Conservation (phyloP, 2,888 invertebrate genomes). For the Morinoia aosen region DNA sequence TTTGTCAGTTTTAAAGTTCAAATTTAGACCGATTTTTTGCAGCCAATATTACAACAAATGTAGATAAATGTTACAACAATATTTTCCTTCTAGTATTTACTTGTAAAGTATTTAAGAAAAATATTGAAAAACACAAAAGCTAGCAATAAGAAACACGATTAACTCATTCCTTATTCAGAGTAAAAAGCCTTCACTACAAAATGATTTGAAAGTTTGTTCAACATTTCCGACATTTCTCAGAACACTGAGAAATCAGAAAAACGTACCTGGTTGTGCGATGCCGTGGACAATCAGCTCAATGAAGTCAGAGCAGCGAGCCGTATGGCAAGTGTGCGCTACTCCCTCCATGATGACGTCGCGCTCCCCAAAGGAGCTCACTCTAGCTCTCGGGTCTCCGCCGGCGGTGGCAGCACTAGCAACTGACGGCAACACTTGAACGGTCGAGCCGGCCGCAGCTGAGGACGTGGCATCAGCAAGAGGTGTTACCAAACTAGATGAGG, state of each 20-base stretch:
- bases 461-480: background rate
- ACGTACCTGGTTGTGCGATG: conserved; percentile 77
- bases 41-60: too few relatives aligned
- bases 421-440: background rate
- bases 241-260: background rate
- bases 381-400: conserved; percentile 76
- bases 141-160: too few relatives aligned
- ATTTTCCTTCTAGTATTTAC: background rate
- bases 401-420: background rate
- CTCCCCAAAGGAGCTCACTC: conserved; percentile 73
- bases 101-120: too few relatives aligned
- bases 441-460: background rate
- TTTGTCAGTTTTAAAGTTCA: too few relatives aligned
- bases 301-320: conserved; percentile 75
- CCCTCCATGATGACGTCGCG: conserved; percentile 71
- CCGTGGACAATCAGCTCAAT: conserved; percentile 81
- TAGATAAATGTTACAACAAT: background rate
- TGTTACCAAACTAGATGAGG: background rate
- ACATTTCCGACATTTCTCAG: background rate
- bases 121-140: too few relatives aligned
- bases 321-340: conserved; percentile 61
- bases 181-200: too few relatives aligned
- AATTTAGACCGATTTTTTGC: too few relatives aligned
- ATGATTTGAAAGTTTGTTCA: too few relatives aligned
- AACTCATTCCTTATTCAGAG: too few relatives aligned